A percentile compares a stretch with the other conserved stretches of the same genome.
Conservation (phyloP, 2,113 vertebrate species). For the Pluvialis apricaria region DNA sequence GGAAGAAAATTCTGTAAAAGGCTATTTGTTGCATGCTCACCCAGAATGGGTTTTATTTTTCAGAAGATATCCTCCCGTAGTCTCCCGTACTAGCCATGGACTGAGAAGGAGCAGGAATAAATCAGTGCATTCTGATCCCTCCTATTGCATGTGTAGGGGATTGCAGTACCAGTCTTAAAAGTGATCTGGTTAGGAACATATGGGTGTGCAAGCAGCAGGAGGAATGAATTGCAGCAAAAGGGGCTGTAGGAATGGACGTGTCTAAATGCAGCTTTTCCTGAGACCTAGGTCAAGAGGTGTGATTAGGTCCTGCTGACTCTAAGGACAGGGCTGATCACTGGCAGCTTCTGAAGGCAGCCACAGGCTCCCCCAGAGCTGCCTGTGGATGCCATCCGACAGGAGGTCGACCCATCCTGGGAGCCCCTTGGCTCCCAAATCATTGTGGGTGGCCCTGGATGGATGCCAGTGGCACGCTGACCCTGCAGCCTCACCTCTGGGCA, state of each 20-base stretch:
- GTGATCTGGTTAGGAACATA: background rate
- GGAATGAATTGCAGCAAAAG: background rate
- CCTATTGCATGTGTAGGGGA: background rate
- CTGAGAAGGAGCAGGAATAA: background rate
- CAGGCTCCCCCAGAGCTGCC: background rate
- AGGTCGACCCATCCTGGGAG: background rate
- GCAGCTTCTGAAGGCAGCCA: background rate
- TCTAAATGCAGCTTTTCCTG: background rate
- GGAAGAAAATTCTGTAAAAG: background rate
- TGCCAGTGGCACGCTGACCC: no score
- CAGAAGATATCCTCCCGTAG: background rate
- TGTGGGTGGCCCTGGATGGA: no score
- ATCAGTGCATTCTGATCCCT: background rate
- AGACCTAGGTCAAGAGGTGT: background rate
- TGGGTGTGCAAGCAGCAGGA: background rate
- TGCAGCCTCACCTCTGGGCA: background rate
- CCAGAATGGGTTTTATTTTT: background rate
- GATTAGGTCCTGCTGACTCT: background rate
- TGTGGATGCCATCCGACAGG: accelerated
- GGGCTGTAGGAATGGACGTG: accelerated
- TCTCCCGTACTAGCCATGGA: background rate
- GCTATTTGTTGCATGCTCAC: background rate
- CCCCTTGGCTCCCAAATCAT: background rate
- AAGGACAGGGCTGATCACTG: background rate
- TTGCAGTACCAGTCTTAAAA: background rate